A percentile compares a stretch with the other conserved stretches of the same genome.
phyloP scores from a whole-genome alignment of 2,888 invertebrate species.

The Pristionchus fissidentatus region DNA sequence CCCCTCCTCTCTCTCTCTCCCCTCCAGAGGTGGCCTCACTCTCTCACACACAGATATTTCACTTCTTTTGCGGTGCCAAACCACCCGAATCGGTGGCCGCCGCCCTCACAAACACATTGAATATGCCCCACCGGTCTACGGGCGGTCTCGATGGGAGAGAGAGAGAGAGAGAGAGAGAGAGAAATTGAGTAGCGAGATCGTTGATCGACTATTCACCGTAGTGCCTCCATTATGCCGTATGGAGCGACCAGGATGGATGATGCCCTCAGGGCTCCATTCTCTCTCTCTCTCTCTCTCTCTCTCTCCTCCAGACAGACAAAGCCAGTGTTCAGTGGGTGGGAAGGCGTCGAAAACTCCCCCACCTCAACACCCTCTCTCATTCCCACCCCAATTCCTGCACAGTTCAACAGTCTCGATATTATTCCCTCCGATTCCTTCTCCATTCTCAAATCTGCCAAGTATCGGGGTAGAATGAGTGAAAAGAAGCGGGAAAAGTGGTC shows the following conservation, averaged over 20 bases:
- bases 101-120: too few species aligned
- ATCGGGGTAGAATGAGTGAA: not conserved
- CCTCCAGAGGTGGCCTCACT: not conserved
- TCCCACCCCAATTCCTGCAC: constrained; percentile 3
- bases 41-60: constrained; percentile 20
- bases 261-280: not conserved
- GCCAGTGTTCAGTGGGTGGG: too few species aligned
- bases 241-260: not conserved
- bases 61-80: too few species aligned
- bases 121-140: too few species aligned
- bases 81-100: too few species aligned
- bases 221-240: too few species aligned
- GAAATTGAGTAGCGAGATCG: too few species aligned
- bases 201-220: too few species aligned
- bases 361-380: not conserved
- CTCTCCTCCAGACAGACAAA: too few species aligned
- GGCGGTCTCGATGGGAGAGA: too few species aligned
- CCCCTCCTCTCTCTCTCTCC: not conserved
- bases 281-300: not conserved
- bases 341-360: too few species aligned
- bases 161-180: too few species aligned
- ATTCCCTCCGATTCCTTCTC: not conserved
- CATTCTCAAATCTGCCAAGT: not conserved
- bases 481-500: constrained; percentile 8
- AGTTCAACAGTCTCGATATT: not conserved